Percentiles rank a stretch among this genome's conserved stretches.
Conservation (phyloP, 2,888 invertebrate genomes). For the Oasisia sp. region DNA sequence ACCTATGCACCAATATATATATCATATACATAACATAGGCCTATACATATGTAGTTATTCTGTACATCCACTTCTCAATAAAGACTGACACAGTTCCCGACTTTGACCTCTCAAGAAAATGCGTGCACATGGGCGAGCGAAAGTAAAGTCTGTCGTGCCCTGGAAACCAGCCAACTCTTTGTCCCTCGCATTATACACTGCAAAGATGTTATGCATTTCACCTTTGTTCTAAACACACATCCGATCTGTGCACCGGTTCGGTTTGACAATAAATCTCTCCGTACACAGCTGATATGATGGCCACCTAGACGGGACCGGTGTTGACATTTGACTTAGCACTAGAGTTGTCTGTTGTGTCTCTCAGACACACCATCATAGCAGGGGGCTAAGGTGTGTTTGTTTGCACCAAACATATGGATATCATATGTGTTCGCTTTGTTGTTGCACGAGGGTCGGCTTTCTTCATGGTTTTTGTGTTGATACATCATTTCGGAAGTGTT, state of each 20-base stretch:
- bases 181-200: not conserved
- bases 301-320: not conserved
- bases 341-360: not conserved
- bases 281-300: not conserved
- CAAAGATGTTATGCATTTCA: not conserved
- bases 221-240: conserved; percentile 11
- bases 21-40: not conserved
- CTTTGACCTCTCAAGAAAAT: not conserved
- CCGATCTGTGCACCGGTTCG: not conserved
- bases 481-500: not conserved
- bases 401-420: not conserved
- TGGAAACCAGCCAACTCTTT: not conserved
- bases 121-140: not conserved
- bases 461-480: not conserved
- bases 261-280: not conserved
- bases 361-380: not conserved
- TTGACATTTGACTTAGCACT: not conserved
- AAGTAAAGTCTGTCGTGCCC: not conserved
- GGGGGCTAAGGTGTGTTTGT: not conserved
- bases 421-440: not conserved
- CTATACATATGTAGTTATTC: not conserved
- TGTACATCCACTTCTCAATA: not conserved
- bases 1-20: too few species aligned
- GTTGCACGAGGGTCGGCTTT: not conserved
- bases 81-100: not conserved